Evolutionary conservation across 1,140 invertebrate genomes (phyloP).

Genomic region (Diplogasteroides magnus): DNA sequence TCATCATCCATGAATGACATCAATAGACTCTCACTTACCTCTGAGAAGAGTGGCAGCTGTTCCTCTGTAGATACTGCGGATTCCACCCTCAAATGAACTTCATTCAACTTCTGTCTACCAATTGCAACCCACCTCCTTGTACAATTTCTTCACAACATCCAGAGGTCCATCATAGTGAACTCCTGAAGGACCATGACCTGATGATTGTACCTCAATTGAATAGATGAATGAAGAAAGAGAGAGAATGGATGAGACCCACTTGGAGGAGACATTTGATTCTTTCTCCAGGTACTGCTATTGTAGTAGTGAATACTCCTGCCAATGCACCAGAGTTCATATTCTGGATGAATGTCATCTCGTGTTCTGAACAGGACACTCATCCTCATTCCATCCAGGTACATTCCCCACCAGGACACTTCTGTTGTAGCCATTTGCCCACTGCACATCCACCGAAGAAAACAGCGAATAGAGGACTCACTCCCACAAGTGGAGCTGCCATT

Average conservation of each 20-base stretch:
- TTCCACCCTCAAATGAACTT: conserved; percentile 74
- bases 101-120: too few relatives aligned
- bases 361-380: conserved; percentile 13
- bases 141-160: conserved; percentile 83
- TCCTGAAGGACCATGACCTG: conserved; percentile 63
- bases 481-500: conserved; percentile 65
- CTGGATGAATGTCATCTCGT: conserved; percentile 66
- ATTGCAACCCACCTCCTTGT: too few relatives aligned
- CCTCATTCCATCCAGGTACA: too few relatives aligned
- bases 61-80: conserved; percentile 87
- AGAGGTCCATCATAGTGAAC: conserved; percentile 84
- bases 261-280: conserved; percentile 40
- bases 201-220: conserved; percentile 43
- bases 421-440: conserved; percentile 74
- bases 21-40: conserved; percentile 61
- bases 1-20: too few relatives aligned
- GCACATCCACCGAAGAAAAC: conserved; percentile 94
- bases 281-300: conserved; percentile 69
- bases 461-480: conserved; percentile 67
- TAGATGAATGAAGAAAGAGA: conserved; percentile 5
- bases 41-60: conserved; percentile 84
- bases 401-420: conserved; percentile 62
- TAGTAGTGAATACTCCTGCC: conserved; percentile 85
- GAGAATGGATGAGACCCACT: background rate
- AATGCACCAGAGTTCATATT: conserved; percentile 86